Conservation (phyloP, 2,888 invertebrate species). For the Latheticus oryzae region DNA sequence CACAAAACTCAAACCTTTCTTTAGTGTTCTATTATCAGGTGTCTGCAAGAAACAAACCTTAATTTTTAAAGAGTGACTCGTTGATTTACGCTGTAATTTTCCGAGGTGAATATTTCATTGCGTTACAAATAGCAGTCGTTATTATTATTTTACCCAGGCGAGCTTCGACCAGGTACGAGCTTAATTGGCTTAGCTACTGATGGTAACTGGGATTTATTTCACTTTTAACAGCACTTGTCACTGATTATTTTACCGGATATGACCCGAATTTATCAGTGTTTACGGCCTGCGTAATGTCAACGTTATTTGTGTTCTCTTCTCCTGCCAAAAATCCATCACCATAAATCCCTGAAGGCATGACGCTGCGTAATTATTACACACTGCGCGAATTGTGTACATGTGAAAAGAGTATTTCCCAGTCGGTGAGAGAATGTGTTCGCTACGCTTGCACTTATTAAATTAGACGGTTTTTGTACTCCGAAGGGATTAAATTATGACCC, state of each 20-base stretch:
- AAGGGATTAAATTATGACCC: slow-evolving; percentile 30
- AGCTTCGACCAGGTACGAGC: slow-evolving; percentile 55
- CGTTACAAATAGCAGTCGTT: slow-evolving; percentile 61
- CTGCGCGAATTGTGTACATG: too few relatives aligned
- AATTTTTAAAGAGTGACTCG: slow-evolving; percentile 51
- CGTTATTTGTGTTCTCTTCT: slow-evolving; percentile 46
- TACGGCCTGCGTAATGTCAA: slow-evolving; percentile 47
- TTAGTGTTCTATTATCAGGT: slow-evolving; percentile 42
- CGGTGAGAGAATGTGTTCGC: slow-evolving; percentile 5
- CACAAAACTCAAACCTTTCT: slow-evolving; percentile 23
- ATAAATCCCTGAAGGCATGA: slow-evolving; percentile 36
- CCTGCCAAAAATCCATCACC: slow-evolving; percentile 42
- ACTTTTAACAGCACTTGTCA: slow-evolving; percentile 59
- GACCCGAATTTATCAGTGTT: slow-evolving; percentile 56
- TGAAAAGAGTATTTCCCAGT: slow-evolving; percentile 23
- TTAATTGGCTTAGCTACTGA: slow-evolving; percentile 61
- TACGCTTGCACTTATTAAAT: slow-evolving; percentile 30
- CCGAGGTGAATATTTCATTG: slow-evolving; percentile 60
- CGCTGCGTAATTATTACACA: slow-evolving; percentile 39
- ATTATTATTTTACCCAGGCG: slow-evolving; percentile 60
- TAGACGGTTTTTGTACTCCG: slow-evolving; percentile 26
- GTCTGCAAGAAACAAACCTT: slow-evolving; percentile 46
- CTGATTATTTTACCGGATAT: slow-evolving; percentile 58
- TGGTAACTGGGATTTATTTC: slow-evolving; percentile 60
- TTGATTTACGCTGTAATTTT: slow-evolving; percentile 56